Conservation (phyloP, 2,113 vertebrate species). For the Ornithorhynchus anatinus region DNA sequence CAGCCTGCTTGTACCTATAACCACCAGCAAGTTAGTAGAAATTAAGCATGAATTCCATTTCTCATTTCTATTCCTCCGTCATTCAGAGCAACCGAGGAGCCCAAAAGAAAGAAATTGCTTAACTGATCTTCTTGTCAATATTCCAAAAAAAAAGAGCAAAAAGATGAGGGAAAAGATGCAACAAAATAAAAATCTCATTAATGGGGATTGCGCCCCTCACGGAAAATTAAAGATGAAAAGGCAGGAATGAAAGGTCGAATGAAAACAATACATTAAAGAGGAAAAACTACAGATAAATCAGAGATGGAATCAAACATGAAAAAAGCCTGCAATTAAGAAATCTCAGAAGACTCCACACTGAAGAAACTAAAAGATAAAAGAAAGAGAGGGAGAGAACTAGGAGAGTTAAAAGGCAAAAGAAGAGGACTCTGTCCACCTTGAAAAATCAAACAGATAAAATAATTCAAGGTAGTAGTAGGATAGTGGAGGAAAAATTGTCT, state of each 20-base stretch:
- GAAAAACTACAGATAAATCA: not conserved
- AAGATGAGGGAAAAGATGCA: not conserved
- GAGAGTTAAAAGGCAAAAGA: not conserved
- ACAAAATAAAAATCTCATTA: not conserved
- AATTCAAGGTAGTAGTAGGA: not conserved
- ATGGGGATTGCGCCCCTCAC: not conserved
- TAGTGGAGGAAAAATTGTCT: no score
- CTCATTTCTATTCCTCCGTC: not conserved
- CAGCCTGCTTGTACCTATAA: no score
- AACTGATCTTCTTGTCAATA: not conserved
- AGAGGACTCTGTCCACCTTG: not conserved
- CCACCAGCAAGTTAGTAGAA: no score
- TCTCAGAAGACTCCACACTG: not conserved
- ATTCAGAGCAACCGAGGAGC: not conserved
- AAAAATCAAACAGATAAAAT: conserved; percentile 7
- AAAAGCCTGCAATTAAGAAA: no score
- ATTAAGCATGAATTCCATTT: no score
- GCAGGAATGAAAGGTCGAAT: not conserved
- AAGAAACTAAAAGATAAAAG: not conserved
- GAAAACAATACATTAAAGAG: not conserved
- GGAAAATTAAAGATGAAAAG: not conserved
- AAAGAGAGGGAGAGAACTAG: not conserved
- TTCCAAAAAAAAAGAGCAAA: not conserved
- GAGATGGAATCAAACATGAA: not conserved
- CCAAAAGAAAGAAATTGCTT: not conserved